Evolutionary conservation across 1,140 invertebrate species (phyloP), one percentile per base, ranked within the genome.

Genomic region (Chlorops oryzae): DNA sequence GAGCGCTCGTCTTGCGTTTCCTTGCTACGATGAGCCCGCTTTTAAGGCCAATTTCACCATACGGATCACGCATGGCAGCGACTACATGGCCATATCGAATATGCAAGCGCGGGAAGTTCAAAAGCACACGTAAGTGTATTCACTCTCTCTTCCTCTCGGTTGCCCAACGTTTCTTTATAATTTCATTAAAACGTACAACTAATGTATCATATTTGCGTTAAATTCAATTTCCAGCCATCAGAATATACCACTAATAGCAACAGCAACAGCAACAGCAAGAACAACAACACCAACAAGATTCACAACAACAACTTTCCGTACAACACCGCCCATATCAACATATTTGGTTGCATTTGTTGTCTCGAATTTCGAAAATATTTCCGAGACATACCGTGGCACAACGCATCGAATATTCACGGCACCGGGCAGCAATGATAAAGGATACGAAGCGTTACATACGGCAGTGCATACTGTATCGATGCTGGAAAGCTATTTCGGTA

Each of bases 21-120:
- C 92, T 0, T 93, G 90, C 63, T 90, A 88, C 61, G 92, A 96
- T 70, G 92, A 96, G 60, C 92, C 93, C 0, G 74, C 77, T 13
- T 81, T 87, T 54, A 92, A 90, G 62, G 81, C 87, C 0, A 79
- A 74, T 3, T 92, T 87, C 58, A 74, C 64, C 12, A 72, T 89
- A 1, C 73, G 67, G 0, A 58, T 90, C 12, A 80, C 81, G 0
- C 77, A 77, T 44, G 74, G 74, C 2, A 58, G 46, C 2, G 64
- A 72, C 7, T 75, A 81, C 48, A 73, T 51, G 1, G 77, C 76
- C 0, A 70, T 83, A 3, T 79, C 77, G 1, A 86, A 86, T 62
- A 83, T 81, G 73, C 72, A 73, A 27, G 62, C 63, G 0, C 32
- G 56, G 27, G n/a, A 61, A 34, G 3, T 58, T n/a, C 28, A 0